Evolutionary conservation across 1,140 invertebrate species (phyloP).

Genomic region (Arion vulgaris): DNA sequence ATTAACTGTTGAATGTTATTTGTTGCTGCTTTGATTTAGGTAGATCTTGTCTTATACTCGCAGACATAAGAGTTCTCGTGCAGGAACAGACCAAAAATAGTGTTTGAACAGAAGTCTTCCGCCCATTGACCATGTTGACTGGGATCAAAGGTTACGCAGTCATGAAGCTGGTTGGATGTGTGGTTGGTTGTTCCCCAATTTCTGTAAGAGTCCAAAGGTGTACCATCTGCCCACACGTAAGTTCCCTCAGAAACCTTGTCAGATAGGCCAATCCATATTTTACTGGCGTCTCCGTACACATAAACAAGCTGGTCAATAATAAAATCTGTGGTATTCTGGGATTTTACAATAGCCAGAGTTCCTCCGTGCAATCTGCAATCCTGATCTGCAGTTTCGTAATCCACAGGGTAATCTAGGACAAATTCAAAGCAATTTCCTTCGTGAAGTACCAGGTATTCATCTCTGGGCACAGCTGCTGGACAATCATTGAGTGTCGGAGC

Average conservation of each 20-base stretch:
- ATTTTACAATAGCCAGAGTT: not conserved
- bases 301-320: not conserved
- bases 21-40: not conserved
- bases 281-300: not conserved
- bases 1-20: not conserved
- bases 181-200: not conserved
- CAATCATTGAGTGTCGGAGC: not conserved
- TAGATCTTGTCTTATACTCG: not conserved
- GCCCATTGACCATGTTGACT: not conserved
- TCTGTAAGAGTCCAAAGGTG: not conserved
- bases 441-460: not conserved
- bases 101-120: not conserved
- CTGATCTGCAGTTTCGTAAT: not conserved
- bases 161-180: not conserved
- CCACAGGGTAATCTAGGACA: not conserved
- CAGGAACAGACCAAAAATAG: not conserved
- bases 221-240: not conserved
- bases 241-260: not conserved
- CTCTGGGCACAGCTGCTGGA: not conserved
- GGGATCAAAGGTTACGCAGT: not conserved
- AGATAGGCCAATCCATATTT: not conserved
- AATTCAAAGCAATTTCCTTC: not conserved
- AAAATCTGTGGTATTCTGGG: not conserved
- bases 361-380: not conserved
- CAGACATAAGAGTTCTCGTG: slow-evolving; percentile 3